Base-by-base conservation (phyloP, 1,140 invertebrate genomes). In the Lordiphosa clarofinis region DNA sequence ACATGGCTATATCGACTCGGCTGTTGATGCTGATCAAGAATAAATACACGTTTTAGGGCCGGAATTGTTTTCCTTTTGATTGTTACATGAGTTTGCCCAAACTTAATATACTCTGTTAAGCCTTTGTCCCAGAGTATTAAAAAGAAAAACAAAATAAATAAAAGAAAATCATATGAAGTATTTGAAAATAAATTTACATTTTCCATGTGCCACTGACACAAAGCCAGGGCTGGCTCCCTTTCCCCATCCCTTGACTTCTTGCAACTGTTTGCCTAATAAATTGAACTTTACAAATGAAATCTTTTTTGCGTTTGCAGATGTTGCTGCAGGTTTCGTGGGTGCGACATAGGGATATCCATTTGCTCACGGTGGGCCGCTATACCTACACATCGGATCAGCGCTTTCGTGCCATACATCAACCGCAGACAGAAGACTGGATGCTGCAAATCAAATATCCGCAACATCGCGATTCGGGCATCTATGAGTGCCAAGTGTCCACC, bases 341-440 rank as follows among this genome's bases (percentile, higher is more conserved):
- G 59, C 91, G 96, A 59, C 95, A 96, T 88, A 91, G 95, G 63
- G 96, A 97, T 87, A 94, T 96, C 43, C 95, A 97, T 87, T 90
- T 97, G 68, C 91, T 97, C 53, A 97, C 96, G 4, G 95, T 97
- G n/a, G 96, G 96, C 4, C 91, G 94, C 36, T 97, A 96, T 88
- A 96, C 96, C 1, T 97, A 97, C 89, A 97, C 96, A 31, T 96
- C 94, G 62, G 96, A 97, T 89, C 95, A 96, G 89, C 90, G 96
- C 65, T 97, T 97, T 91, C 91, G 95, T 65, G 94, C 94, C 21
- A 94, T 96, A 69, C 95, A 97, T 89, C 92, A 94, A 60, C 93
- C 93, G 13, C 93, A 96, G 66, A 93, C 94, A 11, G 95, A 96
- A 87, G 96, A 97, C 90, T 98, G 96, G 96, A 96, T 93, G 61